Conservation (phyloP, 2,113 vertebrate genomes). For the Helogale parvula region DNA sequence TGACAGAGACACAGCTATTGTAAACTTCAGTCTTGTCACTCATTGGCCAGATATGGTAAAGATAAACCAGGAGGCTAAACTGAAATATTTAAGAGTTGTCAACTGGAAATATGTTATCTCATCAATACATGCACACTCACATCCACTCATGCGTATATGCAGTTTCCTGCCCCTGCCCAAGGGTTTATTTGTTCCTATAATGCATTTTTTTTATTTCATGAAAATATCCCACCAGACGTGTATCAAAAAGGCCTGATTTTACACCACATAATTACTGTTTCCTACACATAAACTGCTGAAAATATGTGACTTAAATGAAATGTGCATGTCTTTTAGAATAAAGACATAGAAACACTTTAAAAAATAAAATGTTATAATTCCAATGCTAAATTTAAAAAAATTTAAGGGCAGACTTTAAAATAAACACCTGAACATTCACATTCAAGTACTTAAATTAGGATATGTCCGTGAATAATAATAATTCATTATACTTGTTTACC, state of each 20-base stretch:
- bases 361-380: background rate
- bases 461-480: background rate
- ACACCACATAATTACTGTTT: background rate
- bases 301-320: background rate
- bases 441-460: background rate
- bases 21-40: background rate
- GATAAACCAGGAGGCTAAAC: background rate
- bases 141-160: background rate
- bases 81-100: background rate
- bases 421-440: background rate
- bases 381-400: background rate
- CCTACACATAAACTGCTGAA: background rate
- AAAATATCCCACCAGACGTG: background rate
- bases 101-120: background rate
- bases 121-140: background rate
- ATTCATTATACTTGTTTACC: background rate
- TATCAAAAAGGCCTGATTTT: background rate
- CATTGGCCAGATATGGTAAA: background rate
- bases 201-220: background rate
- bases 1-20: background rate
- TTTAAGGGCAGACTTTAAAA: background rate
- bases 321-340: background rate
- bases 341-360: background rate
- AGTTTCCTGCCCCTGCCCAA: background rate
- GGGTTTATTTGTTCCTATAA: background rate